Conservation (phyloP, 1,140 invertebrate species). For the Fragariocoptes setiger region DNA sequence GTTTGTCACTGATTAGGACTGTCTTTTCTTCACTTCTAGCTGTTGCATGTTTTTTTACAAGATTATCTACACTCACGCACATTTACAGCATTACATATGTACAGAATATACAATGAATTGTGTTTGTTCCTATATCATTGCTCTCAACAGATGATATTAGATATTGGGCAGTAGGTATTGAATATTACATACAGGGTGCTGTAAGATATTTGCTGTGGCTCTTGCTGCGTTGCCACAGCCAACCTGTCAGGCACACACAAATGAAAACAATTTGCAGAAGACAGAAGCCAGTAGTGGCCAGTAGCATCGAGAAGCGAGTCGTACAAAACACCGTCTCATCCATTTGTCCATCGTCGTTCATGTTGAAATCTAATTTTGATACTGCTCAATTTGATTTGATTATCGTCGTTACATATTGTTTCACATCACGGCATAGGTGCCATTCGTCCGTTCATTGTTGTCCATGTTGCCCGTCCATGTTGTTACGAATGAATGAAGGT, state of each 20-base stretch:
- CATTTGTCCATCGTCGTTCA: not conserved
- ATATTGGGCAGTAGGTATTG: no score
- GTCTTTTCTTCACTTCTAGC: no score
- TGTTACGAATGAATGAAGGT: not conserved
- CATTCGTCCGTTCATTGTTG: not conserved
- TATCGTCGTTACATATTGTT: not conserved
- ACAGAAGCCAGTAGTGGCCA: not conserved
- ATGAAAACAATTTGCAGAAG: not conserved
- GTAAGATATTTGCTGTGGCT: no score
- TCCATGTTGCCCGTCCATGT: not conserved
- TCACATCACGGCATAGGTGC: not conserved
- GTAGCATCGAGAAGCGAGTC: not conserved
- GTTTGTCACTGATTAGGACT: no score
- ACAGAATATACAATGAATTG: no score
- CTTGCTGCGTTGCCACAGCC: no score
- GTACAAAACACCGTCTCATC: not conserved
- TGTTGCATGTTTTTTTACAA: no score
- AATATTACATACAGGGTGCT: no score
- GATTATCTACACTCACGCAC: no score
- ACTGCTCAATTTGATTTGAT: not conserved
- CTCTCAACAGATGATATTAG: no score
- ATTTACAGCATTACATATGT: no score
- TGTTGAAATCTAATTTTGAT: not conserved
- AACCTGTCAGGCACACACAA: not conserved
- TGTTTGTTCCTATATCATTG: no score